Evolutionary conservation across 2,113 vertebrate species (phyloP), one percentile per base, ranked within the genome.

Genomic region (Tupaia chinensis): DNA sequence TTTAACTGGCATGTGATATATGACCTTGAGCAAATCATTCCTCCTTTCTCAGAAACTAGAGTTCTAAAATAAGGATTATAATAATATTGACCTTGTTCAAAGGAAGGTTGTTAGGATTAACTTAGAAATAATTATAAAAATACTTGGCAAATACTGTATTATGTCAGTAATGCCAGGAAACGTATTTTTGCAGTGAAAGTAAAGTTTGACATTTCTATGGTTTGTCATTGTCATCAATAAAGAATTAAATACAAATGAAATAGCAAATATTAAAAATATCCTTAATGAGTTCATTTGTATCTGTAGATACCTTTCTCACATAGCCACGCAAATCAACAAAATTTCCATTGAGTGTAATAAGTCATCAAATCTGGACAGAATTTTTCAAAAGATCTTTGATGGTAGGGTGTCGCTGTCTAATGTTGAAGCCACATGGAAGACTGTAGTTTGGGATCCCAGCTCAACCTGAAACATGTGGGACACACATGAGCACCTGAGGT

Each of bases 91-190:
- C 32, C 14, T 12, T 91, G 79, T 85, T 77, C 76, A 53, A 34
- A 91, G 44, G 60, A 85, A 91, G 63, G 23, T 86, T 95, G 44
- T 89, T 94, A 95, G 88, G 56, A 94, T 92, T 89, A 69, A 96
- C 69, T 77, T 74, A 82, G 58, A 96, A 95, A 89, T 89, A 63
- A 92, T 87, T 78, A 92, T 63, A 90, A 94, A 96, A 97, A 94
- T 58, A 88, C 81, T 83, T n/a, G 32, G 66, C 66, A 93, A 89
- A 95, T 63, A 74, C 29, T 92, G 12, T 53, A 44, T 90, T 94
- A 92, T 53, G 68, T 87, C 85, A 94, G 89, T 87, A 66, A 89
- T 27, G 73, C 34, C 34, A 78, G 69, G 63, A 32, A 77, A 89
- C 60, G n/a, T 61, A 82, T 87, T 13, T 95, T 34, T 68, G 19